Percentiles rank a stretch among this genome's conserved stretches.
Conservation (phyloP, 2,888 invertebrate genomes). For the Eilema sororculum region DNA sequence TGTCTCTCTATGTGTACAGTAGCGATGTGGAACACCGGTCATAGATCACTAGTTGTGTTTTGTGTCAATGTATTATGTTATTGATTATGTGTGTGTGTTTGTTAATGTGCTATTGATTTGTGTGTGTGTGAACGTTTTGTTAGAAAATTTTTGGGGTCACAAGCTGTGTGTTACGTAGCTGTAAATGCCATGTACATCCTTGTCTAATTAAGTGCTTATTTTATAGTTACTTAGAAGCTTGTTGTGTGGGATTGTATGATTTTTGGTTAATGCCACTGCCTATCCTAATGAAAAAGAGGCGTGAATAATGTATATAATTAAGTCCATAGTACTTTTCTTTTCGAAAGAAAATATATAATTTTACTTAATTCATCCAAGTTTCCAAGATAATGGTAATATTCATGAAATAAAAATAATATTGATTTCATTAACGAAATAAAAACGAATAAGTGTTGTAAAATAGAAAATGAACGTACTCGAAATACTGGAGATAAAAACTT, state of each 20-base stretch:
- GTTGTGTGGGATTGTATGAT: not conserved
- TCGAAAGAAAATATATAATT: too few species aligned
- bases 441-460: too few species aligned
- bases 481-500: too few species aligned
- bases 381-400: too few species aligned
- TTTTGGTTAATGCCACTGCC: not conserved
- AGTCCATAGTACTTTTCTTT: too few species aligned
- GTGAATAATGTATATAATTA: too few species aligned
- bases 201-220: conserved; percentile 17
- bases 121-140: conserved; percentile 15
- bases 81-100: conserved; percentile 22
- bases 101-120: conserved; percentile 20
- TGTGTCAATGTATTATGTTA: conserved; percentile 24
- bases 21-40: conserved; percentile 26
- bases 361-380: too few species aligned
- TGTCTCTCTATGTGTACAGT: conserved; percentile 29
- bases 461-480: too few species aligned
- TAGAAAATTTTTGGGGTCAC: conserved; percentile 22
- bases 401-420: too few species aligned
- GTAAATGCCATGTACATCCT: conserved; percentile 21
- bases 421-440: too few species aligned
- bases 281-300: too few species aligned
- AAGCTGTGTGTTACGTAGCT: conserved; percentile 19
- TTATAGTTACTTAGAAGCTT: not conserved
- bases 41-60: conserved; percentile 31